Percentiles rank a stretch among this genome's conserved stretches.
These are phyloP conservation scores for Decapterus maruadsi DNA, from an alignment of 2,797 vertebrate species.

Conservation along the genomic window DNA sequence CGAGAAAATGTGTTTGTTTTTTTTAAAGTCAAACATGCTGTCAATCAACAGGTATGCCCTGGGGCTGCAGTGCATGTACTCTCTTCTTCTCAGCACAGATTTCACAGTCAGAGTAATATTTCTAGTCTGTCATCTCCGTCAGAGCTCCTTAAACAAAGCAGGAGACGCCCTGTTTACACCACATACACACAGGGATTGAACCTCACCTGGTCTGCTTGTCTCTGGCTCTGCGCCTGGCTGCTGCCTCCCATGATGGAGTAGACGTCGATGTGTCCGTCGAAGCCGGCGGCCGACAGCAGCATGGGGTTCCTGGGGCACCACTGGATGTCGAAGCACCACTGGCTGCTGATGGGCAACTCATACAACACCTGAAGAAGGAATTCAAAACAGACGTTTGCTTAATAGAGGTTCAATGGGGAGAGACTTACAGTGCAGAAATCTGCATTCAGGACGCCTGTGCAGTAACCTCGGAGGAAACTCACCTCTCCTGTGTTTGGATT, in stretches of 20 bases:
- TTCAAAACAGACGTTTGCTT: background rate
- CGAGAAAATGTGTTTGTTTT: too few relatives aligned
- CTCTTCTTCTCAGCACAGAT: too few relatives aligned
- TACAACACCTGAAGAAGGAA: conserved; percentile 90
- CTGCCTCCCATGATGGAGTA: conserved; percentile 98
- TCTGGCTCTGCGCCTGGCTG: conserved; percentile 87
- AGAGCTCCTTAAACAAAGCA: too few relatives aligned
- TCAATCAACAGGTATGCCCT: too few relatives aligned
- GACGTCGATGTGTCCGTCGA: conserved; percentile 92
- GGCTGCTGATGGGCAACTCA: conserved; percentile 93
- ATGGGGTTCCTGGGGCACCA: conserved; percentile 98
- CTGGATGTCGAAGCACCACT: conserved; percentile 99
- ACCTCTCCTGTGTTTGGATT: conserved; percentile 98
- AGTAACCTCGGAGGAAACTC: background rate
- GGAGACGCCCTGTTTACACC: background rate
- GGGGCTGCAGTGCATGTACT: too few relatives aligned
- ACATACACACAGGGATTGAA: background rate
- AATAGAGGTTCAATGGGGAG: too few relatives aligned
- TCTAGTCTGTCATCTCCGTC: background rate
- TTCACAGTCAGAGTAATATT: too few relatives aligned
- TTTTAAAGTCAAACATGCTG: too few relatives aligned
- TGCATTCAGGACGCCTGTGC: background rate
- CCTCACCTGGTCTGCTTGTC: conserved; percentile 91
- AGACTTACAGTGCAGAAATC: background rate
- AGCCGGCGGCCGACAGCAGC: conserved; percentile 93